phyloP scores from a whole-genome alignment of 1,140 invertebrate species.

The Metopolophium dirhodum region DNA sequence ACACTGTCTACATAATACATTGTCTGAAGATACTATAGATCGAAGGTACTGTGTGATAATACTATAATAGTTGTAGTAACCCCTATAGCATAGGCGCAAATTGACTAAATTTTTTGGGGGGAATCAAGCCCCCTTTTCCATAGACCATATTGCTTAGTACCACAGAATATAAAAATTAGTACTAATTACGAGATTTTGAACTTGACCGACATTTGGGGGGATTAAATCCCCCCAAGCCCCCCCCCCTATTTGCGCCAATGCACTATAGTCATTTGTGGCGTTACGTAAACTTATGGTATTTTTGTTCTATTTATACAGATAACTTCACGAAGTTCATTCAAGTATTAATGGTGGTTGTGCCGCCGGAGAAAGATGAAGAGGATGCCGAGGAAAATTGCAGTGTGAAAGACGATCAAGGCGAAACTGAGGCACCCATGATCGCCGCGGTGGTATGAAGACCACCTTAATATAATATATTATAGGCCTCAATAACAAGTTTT shows the following conservation, averaged over 20 bases:
- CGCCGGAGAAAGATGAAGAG: not conserved
- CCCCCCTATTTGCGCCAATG: too few relatives aligned
- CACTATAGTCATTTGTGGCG: slow-evolving; percentile 58
- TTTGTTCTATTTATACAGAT: not conserved
- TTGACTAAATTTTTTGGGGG: too few relatives aligned
- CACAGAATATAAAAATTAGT: too few relatives aligned
- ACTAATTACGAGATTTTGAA: too few relatives aligned
- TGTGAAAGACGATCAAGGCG: not conserved
- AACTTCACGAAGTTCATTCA: slow-evolving; percentile 5
- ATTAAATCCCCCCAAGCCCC: too few relatives aligned
- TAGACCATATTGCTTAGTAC: too few relatives aligned
- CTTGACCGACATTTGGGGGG: too few relatives aligned
- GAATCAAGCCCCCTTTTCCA: too few relatives aligned
- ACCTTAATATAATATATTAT: not conserved
- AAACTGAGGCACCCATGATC: not conserved
- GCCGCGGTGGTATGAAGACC: not conserved
- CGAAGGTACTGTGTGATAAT: not conserved
- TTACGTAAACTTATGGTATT: slow-evolving; percentile 60
- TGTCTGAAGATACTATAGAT: not conserved
- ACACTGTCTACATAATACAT: too few relatives aligned
- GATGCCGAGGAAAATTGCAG: not conserved
- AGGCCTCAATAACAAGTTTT: not conserved
- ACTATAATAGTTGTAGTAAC: not conserved
- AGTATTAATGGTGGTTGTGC: not conserved
- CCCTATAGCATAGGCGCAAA: too few relatives aligned